Conservation (phyloP, 2,113 vertebrate genomes). For the Conger conger region DNA sequence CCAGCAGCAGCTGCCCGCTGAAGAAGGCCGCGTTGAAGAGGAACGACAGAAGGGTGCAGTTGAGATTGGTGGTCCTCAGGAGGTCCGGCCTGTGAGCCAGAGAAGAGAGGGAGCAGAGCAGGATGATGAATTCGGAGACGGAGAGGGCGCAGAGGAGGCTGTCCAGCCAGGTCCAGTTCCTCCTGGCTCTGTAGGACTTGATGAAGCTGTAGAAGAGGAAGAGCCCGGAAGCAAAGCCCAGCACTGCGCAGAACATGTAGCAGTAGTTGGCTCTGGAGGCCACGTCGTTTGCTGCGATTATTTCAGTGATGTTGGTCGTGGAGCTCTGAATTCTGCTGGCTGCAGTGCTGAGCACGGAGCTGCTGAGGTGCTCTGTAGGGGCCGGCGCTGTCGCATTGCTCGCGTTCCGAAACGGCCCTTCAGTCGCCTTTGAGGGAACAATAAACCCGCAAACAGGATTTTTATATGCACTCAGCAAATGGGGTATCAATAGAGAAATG, state of each 20-base stretch:
- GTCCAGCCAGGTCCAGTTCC: constrained; percentile 56
- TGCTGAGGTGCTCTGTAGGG: not conserved
- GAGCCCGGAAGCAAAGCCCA: constrained; percentile 62
- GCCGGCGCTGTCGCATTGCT: not conserved
- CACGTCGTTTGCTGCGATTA: constrained; percentile 62
- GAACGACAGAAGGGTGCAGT: constrained; percentile 69
- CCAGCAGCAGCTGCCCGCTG: constrained; percentile 59
- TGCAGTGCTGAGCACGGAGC: not conserved
- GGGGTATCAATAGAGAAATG: too few species aligned
- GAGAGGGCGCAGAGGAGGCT: constrained; percentile 63
- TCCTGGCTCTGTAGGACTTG: constrained; percentile 52
- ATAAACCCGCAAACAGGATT: not conserved
- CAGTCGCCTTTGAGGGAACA: not conserved
- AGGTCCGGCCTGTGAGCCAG: constrained; percentile 64
- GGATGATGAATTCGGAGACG: constrained; percentile 63
- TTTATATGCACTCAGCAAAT: not conserved
- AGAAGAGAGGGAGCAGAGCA: constrained; percentile 70
- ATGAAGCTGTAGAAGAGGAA: constrained; percentile 65
- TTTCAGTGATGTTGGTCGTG: not conserved
- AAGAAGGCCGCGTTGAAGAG: constrained; percentile 69
- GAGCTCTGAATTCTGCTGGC: not conserved
- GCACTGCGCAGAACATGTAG: constrained; percentile 63
- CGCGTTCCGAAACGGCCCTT: not conserved
- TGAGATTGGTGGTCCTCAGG: constrained; percentile 53
- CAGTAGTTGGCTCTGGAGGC: constrained; percentile 65